phyloP scores from a whole-genome alignment of 2,113 vertebrate genomes.

The Felis catus region F.catus_Fca126_mat1.0 CM031419.1:61916501-61917000 shows the following conservation, averaged over 20 bases:
- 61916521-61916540: neutral
- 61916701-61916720: constrained; percentile 61
- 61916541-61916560: neutral
- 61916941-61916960: constrained; percentile 73
- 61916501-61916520: neutral
- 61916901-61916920: constrained; percentile 39
- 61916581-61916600: constrained; percentile 38
- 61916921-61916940: constrained; percentile 62
- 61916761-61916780: constrained; percentile 43
- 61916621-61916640: constrained; percentile 32
- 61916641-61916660: constrained; percentile 57
- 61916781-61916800: constrained; percentile 72
- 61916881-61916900: constrained; percentile 74
- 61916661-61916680: constrained; percentile 68
- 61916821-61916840: constrained; percentile 72
- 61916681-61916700: constrained; percentile 62
- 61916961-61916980: constrained; percentile 54
- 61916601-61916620: constrained; percentile 65
- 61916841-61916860: constrained; percentile 78
- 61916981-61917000: constrained; percentile 42
- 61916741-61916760: constrained; percentile 63
- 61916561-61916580: neutral
- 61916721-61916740: constrained; percentile 66
- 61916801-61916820: constrained; percentile 65
- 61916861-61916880: constrained; percentile 55